Conservation (phyloP, 2,797 vertebrate genomes). For the Oreochromis grahami region DNA sequence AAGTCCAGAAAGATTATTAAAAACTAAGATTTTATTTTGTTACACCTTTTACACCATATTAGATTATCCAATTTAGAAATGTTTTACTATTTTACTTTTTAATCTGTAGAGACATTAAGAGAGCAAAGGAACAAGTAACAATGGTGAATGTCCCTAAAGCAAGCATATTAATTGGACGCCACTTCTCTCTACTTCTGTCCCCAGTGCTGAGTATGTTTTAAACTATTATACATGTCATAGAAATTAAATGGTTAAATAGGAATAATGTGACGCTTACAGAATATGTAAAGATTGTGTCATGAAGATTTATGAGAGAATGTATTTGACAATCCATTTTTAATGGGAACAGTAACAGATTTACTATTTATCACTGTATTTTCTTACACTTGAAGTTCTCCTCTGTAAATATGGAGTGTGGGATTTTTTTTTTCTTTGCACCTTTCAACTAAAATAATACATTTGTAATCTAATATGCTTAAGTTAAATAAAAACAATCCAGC, state of each 20-base stretch:
- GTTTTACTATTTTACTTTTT: background rate
- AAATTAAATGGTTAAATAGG: background rate
- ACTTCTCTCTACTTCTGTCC: background rate
- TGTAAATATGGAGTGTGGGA: slow-evolving; percentile 27
- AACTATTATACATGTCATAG: background rate
- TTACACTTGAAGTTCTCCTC: slow-evolving; percentile 43
- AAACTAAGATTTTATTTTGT: slow-evolving; percentile 6
- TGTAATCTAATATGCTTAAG: slow-evolving; percentile 33
- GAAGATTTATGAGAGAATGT: slow-evolving; percentile 37
- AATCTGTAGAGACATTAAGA: background rate
- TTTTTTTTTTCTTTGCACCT: slow-evolving; percentile 19
- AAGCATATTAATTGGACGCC: background rate
- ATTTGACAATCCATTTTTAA: slow-evolving; percentile 60
- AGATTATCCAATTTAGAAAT: background rate
- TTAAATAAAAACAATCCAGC: slow-evolving; percentile 39
- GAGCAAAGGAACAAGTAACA: background rate
- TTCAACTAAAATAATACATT: slow-evolving; percentile 30
- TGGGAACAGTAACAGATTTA: slow-evolving; percentile 32
- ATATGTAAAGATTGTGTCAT: slow-evolving; percentile 17
- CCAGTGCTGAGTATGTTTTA: background rate
- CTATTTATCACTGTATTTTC: slow-evolving; percentile 63
- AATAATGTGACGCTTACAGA: background rate
- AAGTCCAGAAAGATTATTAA: background rate
- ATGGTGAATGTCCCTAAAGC: background rate
- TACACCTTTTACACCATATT: background rate